These are phyloP conservation scores for Lacanobia oleracea DNA, from an alignment of 2,888 invertebrate genomes.

Conservation along the genomic window DNA sequence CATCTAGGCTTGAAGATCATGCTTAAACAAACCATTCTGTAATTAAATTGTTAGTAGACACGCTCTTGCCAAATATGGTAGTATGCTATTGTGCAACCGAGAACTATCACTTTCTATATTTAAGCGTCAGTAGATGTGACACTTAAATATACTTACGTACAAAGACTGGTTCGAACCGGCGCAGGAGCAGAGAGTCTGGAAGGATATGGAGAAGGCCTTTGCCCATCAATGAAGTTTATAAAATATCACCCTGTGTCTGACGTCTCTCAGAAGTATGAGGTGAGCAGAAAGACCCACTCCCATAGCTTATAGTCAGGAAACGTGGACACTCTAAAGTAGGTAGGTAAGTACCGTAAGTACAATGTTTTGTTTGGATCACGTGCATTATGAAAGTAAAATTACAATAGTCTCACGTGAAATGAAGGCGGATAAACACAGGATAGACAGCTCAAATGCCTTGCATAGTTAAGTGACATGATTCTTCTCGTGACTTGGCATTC, in stretches of 20 bases:
- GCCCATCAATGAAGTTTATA: too few species aligned
- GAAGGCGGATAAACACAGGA: not conserved
- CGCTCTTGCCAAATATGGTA: too few species aligned
- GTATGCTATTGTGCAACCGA: too few species aligned
- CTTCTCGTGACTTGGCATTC: slow-evolving; percentile 1
- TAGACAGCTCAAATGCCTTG: not conserved
- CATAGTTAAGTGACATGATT: slow-evolving; percentile 14
- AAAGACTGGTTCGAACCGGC: too few species aligned
- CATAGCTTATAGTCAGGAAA: too few species aligned
- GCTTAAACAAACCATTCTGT: not conserved
- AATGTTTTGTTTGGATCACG: slow-evolving; percentile 8
- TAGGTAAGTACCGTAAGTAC: too few species aligned
- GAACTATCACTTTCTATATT: not conserved
- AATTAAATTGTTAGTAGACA: not conserved
- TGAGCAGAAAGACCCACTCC: not conserved
- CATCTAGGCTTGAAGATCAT: not conserved
- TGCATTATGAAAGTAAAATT: slow-evolving; percentile 11
- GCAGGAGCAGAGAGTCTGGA: too few species aligned
- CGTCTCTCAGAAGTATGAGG: not conserved
- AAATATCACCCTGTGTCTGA: too few species aligned
- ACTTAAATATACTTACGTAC: too few species aligned
- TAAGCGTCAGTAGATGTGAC: not conserved
- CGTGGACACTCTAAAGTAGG: too few species aligned
- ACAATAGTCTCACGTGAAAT: slow-evolving; percentile 5
- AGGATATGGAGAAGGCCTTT: too few species aligned